Evolutionary conservation across 2,888 invertebrate species (phyloP).

Genomic region (Pemphredon lugubris): DNA sequence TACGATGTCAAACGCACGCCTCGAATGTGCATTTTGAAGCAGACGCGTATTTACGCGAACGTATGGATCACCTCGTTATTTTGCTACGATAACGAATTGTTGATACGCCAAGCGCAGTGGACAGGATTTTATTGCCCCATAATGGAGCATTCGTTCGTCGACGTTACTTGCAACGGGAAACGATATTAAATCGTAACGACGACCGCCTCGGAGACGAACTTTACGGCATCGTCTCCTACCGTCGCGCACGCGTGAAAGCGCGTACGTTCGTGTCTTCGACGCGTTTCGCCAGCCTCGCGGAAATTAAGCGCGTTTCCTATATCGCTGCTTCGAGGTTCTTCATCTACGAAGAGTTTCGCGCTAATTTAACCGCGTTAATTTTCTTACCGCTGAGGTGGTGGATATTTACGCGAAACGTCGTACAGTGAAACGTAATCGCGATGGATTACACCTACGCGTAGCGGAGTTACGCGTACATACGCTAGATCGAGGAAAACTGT

Average conservation of each 20-base stretch:
- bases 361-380: not conserved
- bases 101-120: conserved; percentile 41
- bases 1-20: conserved; percentile 47
- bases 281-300: not conserved
- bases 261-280: not conserved
- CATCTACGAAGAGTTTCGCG: not conserved
- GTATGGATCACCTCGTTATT: conserved; percentile 45
- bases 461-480: too few species aligned
- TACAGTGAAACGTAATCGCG: too few species aligned
- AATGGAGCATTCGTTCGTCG: conserved; percentile 46
- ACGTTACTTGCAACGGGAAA: conserved; percentile 30
- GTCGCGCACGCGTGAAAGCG: too few species aligned
- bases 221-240: conserved; percentile 29
- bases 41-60: conserved; percentile 28
- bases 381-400: not conserved
- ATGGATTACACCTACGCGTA: too few species aligned
- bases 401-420: not conserved
- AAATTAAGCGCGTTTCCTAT: conserved; percentile 9
- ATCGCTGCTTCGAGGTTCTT: conserved; percentile 1
- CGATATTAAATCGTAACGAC: conserved; percentile 34
- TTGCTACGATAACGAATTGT: conserved; percentile 54
- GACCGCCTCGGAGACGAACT: conserved; percentile 15
- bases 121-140: conserved; percentile 34
- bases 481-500: too few species aligned
- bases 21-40: conserved; percentile 14